These are phyloP conservation scores for Amitus sp. DNA, from an alignment of 2,888 invertebrate genomes.

Conservation along the genomic window DNA sequence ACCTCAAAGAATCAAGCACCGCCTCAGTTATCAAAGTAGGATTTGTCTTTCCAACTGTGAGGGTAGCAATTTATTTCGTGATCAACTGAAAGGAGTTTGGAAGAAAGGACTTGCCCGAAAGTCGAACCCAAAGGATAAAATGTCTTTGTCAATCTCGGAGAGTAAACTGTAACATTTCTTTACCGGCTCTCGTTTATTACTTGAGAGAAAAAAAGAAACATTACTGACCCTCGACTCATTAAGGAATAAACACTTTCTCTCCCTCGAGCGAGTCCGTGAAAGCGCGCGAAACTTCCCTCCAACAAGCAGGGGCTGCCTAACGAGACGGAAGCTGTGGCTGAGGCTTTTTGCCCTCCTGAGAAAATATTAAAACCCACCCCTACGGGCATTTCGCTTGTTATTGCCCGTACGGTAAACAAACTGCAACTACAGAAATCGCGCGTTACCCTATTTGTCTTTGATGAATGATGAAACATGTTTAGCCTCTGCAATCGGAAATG, in stretches of 20 bases:
- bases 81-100: not conserved
- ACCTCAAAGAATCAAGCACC: too few relatives aligned
- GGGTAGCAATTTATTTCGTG: too few relatives aligned
- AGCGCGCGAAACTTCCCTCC: conserved; percentile 20
- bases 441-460: conserved; percentile 25
- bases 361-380: conserved; percentile 40
- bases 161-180: not conserved
- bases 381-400: conserved; percentile 27
- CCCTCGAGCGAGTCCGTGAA: conserved; percentile 1
- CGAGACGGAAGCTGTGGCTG: conserved; percentile 39
- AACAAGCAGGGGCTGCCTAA: conserved; percentile 34
- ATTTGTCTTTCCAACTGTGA: too few relatives aligned
- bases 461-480: conserved; percentile 35
- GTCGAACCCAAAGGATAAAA: not conserved
- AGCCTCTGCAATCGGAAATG: conserved; percentile 18
- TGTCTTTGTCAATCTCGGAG: not conserved
- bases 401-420: conserved; percentile 19
- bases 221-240: conserved; percentile 25
- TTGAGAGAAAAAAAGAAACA: conserved; percentile 6
- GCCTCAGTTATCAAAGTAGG: too few relatives aligned
- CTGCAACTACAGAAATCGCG: conserved; percentile 19
- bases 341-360: conserved; percentile 31
- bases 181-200: not conserved
- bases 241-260: conserved; percentile 27
- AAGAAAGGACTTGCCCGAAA: not conserved